These are phyloP conservation scores for Ptilorrhoa leucosticta DNA, from an alignment of 2,113 vertebrate genomes.

Conservation along the genomic window DNA sequence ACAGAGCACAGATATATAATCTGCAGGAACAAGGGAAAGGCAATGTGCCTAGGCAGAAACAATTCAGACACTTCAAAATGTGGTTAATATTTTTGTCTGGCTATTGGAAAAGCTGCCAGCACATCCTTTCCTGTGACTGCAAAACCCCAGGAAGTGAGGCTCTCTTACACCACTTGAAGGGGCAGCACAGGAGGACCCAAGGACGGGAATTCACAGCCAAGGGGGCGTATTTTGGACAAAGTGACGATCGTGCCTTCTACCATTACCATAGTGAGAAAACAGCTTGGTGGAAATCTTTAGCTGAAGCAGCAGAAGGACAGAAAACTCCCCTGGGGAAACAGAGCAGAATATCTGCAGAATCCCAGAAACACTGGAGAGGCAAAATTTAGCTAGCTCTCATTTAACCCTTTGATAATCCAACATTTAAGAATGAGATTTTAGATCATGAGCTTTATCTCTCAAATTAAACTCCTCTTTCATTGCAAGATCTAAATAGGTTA, in stretches of 20 bases:
- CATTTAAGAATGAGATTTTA: background rate
- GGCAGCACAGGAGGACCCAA: background rate
- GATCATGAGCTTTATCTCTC: background rate
- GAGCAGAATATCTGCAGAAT: background rate
- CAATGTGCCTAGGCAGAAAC: background rate
- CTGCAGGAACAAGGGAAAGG: background rate
- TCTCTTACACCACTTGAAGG: background rate
- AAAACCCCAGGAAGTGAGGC: background rate
- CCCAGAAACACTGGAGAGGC: background rate
- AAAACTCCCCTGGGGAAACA: background rate
- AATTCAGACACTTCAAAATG: background rate
- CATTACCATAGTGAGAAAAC: background rate
- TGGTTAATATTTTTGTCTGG: background rate
- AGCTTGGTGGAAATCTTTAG: background rate
- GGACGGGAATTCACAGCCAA: background rate
- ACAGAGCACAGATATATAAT: background rate
- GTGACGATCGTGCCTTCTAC: background rate
- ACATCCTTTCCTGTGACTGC: background rate
- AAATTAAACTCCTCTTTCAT: background rate
- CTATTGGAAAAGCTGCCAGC: background rate
- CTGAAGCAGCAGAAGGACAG: background rate
- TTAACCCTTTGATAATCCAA: background rate
- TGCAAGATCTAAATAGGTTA: background rate
- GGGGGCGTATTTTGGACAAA: background rate
- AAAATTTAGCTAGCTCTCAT: background rate